Base-by-base conservation (phyloP, 1,140 invertebrate genomes). In the Micrasema longulum region DNA sequence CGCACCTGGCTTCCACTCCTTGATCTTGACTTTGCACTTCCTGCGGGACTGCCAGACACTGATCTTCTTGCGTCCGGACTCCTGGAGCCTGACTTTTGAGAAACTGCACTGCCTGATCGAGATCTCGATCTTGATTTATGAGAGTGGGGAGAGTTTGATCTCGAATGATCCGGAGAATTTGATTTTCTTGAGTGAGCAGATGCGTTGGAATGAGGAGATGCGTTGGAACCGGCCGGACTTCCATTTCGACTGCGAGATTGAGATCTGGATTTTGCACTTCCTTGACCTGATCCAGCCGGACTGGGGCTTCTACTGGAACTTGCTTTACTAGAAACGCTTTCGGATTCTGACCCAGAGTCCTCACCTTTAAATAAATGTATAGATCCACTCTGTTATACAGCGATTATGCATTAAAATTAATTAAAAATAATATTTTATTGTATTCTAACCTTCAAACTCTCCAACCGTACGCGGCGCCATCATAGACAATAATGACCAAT, bases 291-390 rank as follows among this genome's bases (percentile, higher is more conserved):
- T 7, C 76, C 77, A 69, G 80, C 79, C 11, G 86, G 85, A 38
- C 85, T 86, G 11, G 78, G 80, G 63, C 85, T 86, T 14, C 85
- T 84, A 69, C 85, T 87, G 18, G 79, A 80, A 69, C 85, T 87
- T 31, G 73, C 73, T 43, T 41, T 79, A 77, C 55, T 69, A 6
- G 85, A 86, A 5, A 79, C 86, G 67, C 85, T 87, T 10, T 84
- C 85, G 10, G 87, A 87, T 69, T 86, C 86, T 5, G 83, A 85
- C 1, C 82, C 83, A 1, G 83, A 82, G 75, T 83, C 82, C 60
- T 80, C 81, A 35, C 80, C 81, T 83, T n/a, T 68, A 78, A 63
- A 43, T 20, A 43, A 41, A 77, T 20, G 11, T 43, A 14, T 22
- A 11, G 5, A 36, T 12, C 14, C 31, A 6, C 35, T 35, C 14